Evolutionary conservation across 2,797 vertebrate genomes (phyloP), one percentile per base, ranked within the genome.

Genomic region (Smutsia temminckii): DNA sequence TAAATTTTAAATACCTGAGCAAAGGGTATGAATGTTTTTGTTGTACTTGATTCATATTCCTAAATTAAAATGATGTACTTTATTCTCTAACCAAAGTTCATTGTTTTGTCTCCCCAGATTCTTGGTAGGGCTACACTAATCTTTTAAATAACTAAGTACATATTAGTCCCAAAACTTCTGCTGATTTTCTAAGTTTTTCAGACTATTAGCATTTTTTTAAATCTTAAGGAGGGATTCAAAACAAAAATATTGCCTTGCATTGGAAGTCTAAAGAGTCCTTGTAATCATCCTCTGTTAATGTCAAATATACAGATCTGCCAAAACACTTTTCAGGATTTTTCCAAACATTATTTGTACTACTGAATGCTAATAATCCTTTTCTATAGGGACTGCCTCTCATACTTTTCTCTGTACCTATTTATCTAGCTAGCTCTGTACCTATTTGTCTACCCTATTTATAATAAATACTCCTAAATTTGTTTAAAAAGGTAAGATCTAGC

Each of bases 301-400:
- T 71, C 78, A 94, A 59, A 66, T 72, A n/a, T 8, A 53, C 29
- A 89, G 53, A 85, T 92, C 78, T 89, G 23, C 71, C 78, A 92
- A 85, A 89, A 85, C 51, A 68, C 72, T 94, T 72, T 92, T 88
- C 64, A 78, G 20, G 18, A 53, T 88, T 89, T 89, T 95, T 85
- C 42, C 71, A 78, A 79, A 74, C 68, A 66, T 89, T 89, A 29
- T 84, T 88, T 88, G 77, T 83, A 51, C 46, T 32, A 32, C 78
- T 71, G n/a, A 91, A 23, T 84, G 40, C 87, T 77, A 46, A 55
- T 89, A 72, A 69, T 71, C 49, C 66, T 94, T 91, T 93, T 61
- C 77, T 66, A 14, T 49, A 34, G 25, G 21, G 61, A 78, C 37
- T 87, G 46, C 46, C 75, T 80, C 63, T 90, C 91, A 91, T 27